Percentiles rank a stretch among this genome's conserved stretches.
Conservation (phyloP, 1,140 invertebrate genomes). For the Antheraea mylitta region DNA sequence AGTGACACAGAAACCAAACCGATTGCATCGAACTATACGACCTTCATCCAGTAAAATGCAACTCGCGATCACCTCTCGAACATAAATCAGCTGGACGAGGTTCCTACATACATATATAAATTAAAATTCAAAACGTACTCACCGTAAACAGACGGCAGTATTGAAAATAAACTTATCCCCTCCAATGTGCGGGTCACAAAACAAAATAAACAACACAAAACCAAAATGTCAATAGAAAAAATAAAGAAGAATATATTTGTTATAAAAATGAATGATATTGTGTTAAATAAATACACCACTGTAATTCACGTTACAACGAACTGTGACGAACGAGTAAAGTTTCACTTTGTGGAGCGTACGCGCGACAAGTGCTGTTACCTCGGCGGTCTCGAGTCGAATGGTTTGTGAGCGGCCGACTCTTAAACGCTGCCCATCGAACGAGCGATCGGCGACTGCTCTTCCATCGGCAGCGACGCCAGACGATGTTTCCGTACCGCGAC, state of each 20-base stretch:
- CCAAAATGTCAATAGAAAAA: constrained; percentile 54
- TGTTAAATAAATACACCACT: constrained; percentile 46
- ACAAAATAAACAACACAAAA: constrained; percentile 70
- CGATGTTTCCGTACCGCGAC: constrained; percentile 38
- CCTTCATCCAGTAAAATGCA: constrained; percentile 62
- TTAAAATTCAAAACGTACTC: constrained; percentile 67
- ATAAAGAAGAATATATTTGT: constrained; percentile 24
- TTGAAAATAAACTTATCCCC: constrained; percentile 68
- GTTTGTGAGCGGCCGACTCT: constrained; percentile 18
- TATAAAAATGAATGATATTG: constrained; percentile 41
- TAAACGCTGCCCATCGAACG: constrained; percentile 3
- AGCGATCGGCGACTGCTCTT: constrained; percentile 17
- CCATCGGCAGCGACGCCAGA: constrained; percentile 14
- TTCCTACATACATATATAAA: constrained; percentile 50
- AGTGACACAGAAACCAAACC: constrained; percentile 31
- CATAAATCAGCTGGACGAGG: constrained; percentile 66
- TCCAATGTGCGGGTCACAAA: constrained; percentile 69
- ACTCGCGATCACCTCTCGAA: constrained; percentile 59
- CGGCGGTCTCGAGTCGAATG: constrained; percentile 56
- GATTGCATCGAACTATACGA: constrained; percentile 47
- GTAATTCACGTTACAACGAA: constrained; percentile 47
- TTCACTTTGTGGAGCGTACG: constrained; percentile 43
- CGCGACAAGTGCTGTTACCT: constrained; percentile 42
- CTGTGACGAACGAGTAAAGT: constrained; percentile 56
- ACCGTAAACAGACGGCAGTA: constrained; percentile 65